Conservation (phyloP, 2,797 vertebrate genomes). For the Craterocephalus amniculus region DNA sequence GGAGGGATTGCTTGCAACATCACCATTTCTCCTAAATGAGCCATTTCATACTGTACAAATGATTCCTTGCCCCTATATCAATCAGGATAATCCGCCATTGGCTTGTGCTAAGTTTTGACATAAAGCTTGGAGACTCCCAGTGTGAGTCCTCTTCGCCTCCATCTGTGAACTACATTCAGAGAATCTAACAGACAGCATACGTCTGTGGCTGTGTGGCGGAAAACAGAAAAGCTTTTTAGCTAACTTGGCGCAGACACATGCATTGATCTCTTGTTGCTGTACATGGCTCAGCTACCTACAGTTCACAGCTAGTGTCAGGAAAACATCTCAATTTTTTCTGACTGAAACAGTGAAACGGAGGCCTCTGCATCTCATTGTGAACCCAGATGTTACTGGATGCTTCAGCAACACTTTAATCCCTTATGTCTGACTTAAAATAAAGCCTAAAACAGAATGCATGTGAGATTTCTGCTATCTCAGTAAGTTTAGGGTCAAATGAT, state of each 20-base stretch:
- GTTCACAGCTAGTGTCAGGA: no score
- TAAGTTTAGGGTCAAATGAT: constrained; percentile 54
- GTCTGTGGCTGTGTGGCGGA: constrained; percentile 29
- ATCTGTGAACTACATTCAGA: constrained; percentile 60
- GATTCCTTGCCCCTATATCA: constrained; percentile 67
- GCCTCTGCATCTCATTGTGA: no score
- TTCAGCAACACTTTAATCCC: constrained; percentile 54
- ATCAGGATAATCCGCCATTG: constrained; percentile 74
- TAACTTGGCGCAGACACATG: background rate
- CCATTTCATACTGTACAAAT: constrained; percentile 72
- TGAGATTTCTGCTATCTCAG: constrained; percentile 64
- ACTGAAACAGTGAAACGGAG: constrained; percentile 27
- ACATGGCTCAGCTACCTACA: constrained; percentile 27
- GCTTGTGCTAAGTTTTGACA: constrained; percentile 56
- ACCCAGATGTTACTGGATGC: constrained; percentile 62
- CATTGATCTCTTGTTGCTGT: constrained; percentile 16
- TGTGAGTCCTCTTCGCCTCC: constrained; percentile 51
- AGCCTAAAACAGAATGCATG: constrained; percentile 61
- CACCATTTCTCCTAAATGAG: constrained; percentile 73
- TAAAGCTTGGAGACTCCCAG: constrained; percentile 52
- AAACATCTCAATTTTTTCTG: constrained; percentile 26
- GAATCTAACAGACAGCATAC: constrained; percentile 32
- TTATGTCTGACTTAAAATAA: constrained; percentile 61
- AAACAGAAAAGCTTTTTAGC: constrained; percentile 18
- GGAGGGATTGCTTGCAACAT: constrained; percentile 48